Conservation (phyloP, 2,888 invertebrate genomes). For the Scrobipalpa atriplicella region DNA sequence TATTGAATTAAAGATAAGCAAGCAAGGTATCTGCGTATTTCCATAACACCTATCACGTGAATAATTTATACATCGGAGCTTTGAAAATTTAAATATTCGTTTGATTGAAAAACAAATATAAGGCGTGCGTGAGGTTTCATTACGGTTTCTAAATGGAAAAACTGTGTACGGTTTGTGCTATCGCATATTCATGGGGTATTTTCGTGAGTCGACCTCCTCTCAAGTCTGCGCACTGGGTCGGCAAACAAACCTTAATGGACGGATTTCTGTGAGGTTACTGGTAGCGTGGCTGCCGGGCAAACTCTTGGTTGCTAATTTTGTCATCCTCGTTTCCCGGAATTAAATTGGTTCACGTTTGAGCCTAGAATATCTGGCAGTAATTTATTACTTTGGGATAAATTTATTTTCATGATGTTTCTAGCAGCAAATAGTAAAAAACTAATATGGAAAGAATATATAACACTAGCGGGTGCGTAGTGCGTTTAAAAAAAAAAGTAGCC, state of each 20-base stretch:
- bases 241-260: constrained; percentile 80
- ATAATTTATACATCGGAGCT: constrained; percentile 6
- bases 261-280: constrained; percentile 69
- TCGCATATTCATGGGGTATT: constrained; percentile 82
- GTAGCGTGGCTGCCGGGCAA: constrained; percentile 48
- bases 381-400: neutral
- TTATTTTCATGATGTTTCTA: neutral
- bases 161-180: constrained; percentile 81
- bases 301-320: constrained; percentile 18
- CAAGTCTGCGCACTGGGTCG: constrained; percentile 77
- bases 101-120: constrained; percentile 73
- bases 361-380: neutral
- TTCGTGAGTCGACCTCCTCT: constrained; percentile 77
- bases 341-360: neutral
- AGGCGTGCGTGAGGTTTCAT: constrained; percentile 76
- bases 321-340: neutral
- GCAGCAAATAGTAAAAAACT: neutral
- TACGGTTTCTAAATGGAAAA: constrained; percentile 79
- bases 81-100: constrained; percentile 29
- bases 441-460: no score
- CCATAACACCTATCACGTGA: neutral
- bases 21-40: neutral
- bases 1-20: constrained; percentile 15
- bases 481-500: no score
- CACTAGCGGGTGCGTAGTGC: no score